Conservation (phyloP, 2,113 vertebrate species). For the Leptobrachium ailaonicum region DNA sequence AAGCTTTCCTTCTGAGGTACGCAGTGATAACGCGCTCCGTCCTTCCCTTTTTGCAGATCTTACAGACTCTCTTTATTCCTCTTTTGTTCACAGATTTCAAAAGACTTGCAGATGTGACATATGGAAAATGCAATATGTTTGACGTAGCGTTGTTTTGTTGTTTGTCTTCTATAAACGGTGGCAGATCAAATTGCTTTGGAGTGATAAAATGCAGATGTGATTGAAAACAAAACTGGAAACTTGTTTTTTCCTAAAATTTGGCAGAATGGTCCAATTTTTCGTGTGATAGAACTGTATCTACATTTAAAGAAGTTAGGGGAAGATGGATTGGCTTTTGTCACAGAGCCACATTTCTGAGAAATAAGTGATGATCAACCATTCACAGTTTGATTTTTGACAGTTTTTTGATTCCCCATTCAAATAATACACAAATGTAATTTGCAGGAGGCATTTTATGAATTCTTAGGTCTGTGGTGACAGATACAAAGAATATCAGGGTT, state of each 20-base stretch:
- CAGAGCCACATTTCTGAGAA: slow-evolving; percentile 1
- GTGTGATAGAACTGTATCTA: slow-evolving; percentile 17
- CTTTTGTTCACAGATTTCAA: slow-evolving; percentile 58
- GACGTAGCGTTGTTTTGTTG: slow-evolving; percentile 45
- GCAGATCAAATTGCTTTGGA: slow-evolving; percentile 39
- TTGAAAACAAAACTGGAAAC: slow-evolving; percentile 14
- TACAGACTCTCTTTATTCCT: slow-evolving; percentile 60
- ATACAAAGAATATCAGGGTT: too few relatives aligned
- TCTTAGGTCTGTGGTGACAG: too few relatives aligned
- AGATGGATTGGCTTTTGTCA: slow-evolving; percentile 4
- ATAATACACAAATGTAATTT: too few relatives aligned
- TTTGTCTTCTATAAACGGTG: not conserved
- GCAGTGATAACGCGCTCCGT: slow-evolving; percentile 54
- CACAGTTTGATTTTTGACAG: too few relatives aligned
- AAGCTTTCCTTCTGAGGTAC: slow-evolving; percentile 42
- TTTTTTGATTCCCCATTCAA: too few relatives aligned
- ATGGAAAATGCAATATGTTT: slow-evolving; percentile 50
- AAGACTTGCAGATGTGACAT: slow-evolving; percentile 52
- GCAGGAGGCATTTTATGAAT: too few relatives aligned
- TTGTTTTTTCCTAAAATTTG: slow-evolving; percentile 7
- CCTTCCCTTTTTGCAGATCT: slow-evolving; percentile 50
- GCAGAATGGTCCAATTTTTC: slow-evolving; percentile 8
- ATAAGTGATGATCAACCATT: slow-evolving; percentile 5
- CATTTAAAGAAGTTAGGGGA: slow-evolving; percentile 9
- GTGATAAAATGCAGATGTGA: slow-evolving; percentile 36